These are phyloP conservation scores for Hoplostethus mediterraneus DNA, from an alignment of 2,797 vertebrate species.

Conservation along the genomic window DNA sequence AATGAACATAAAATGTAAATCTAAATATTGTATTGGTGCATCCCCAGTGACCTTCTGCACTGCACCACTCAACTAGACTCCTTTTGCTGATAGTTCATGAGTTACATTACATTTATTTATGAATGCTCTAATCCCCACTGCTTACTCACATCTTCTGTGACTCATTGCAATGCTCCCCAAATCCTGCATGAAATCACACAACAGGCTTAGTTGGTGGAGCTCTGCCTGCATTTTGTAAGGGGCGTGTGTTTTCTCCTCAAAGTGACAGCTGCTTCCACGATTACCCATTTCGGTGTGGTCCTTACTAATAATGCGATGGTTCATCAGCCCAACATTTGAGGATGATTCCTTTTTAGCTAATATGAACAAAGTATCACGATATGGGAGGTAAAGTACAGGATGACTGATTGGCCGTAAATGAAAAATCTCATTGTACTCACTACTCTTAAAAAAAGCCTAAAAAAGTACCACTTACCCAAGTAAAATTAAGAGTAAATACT, in stretches of 20 bases:
- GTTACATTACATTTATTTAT: conserved; percentile 66
- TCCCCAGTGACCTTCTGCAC: conserved; percentile 28
- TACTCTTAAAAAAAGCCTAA: conserved; percentile 3
- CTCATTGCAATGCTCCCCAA: conserved; percentile 68
- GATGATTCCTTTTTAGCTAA: conserved; percentile 25
- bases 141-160: conserved; percentile 66
- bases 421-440: conserved; percentile 9
- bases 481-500: no score
- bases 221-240: conserved; percentile 41
- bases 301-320: conserved; percentile 33
- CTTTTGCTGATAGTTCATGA: conserved; percentile 37
- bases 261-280: conserved; percentile 36
- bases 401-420: conserved; percentile 17
- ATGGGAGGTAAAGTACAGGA: conserved; percentile 4
- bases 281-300: conserved; percentile 36
- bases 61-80: conserved; percentile 23
- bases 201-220: conserved; percentile 60
- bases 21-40: background rate
- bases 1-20: background rate
- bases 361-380: conserved; percentile 13
- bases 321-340: conserved; percentile 30
- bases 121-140: conserved; percentile 59
- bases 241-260: conserved; percentile 39
- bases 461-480: background rate
- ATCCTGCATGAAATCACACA: conserved; percentile 73